A percentile compares a stretch with the other conserved stretches of the same genome.
These are phyloP conservation scores for Seriola rivoliana DNA, from an alignment of 2,113 vertebrate genomes.

Conservation along the genomic window DNA sequence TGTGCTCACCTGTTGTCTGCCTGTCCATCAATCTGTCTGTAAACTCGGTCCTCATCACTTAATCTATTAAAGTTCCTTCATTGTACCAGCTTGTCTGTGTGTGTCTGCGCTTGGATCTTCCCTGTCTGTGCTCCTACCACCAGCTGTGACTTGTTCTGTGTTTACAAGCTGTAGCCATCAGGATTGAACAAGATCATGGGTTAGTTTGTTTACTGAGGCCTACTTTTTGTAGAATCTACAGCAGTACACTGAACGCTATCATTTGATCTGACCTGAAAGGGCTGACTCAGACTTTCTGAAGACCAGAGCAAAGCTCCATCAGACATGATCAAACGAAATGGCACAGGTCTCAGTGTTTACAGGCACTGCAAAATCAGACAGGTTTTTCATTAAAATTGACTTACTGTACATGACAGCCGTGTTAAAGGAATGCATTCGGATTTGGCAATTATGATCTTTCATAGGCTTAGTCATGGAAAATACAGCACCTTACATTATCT, in stretches of 20 bases:
- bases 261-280: conserved; percentile 59
- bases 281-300: conserved; percentile 16
- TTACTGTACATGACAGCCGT: neutral
- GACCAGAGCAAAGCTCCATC: conserved; percentile 32
- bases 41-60: too few relatives aligned
- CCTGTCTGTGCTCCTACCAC: neutral
- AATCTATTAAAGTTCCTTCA: too few relatives aligned
- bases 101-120: neutral
- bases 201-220: neutral
- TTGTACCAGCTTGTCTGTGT: too few relatives aligned
- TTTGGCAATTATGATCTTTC: neutral
- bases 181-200: conserved; percentile 19
- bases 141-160: neutral
- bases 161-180: conserved; percentile 24
- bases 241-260: conserved; percentile 1
- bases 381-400: neutral
- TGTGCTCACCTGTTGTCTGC: too few relatives aligned
- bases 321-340: conserved; percentile 37
- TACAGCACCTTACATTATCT: neutral
- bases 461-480: neutral
- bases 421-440: neutral
- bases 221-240: conserved; percentile 9
- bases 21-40: too few relatives aligned
- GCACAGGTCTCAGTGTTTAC: conserved; percentile 7
- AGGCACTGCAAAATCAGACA: neutral